Base-by-base conservation (phyloP, 2,797 vertebrate species). In the Anguilla anguilla region DNA sequence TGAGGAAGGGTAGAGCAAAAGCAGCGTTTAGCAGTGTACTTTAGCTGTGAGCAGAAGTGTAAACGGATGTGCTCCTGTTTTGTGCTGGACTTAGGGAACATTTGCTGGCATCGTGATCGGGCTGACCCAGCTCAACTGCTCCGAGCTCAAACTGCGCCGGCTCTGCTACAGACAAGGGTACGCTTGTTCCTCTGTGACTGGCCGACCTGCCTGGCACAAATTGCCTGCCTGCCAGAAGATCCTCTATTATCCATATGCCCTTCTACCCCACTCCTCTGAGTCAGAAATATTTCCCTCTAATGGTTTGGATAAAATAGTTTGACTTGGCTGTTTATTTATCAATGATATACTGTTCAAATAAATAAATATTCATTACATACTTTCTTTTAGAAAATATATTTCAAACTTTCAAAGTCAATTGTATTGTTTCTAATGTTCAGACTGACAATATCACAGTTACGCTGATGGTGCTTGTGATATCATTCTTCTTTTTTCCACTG, bases 131-230 rank as follows among this genome's bases (percentile, higher is more conserved):
- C 93, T 99, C 74, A 99, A 99, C 93, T 99, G 98, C 93, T 99
- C 98, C 0, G 99, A 99, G 91, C 93, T 99, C 89, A 99, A 98
- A 92, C 94, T 99, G 90, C 97, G 98, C 92, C 96, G 96, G 69
- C 95, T 99, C 89, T 99, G 98, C 93, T 99, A 98, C 85, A 96
- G 98, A 93, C 99, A 99, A 6, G 99, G 99, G 99, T 99, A 93
- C 89, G 95, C 91, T 91, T 72, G 61, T 59, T 3, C 43, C 22
- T 13, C 46, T 51, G 43, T 7, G 4, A 0, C 3, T 51, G 43
- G 17, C 22, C 19, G 22, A 49, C 19, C 53, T 53, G 39, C n/a
- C 49, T 22, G 53, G 35, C 72, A 79, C n/a, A 64, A 22, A 22
- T 11, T 11, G 64, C 46, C 5, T 49, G 85, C 11, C 28, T 35